Percentiles rank a stretch among this genome's conserved stretches.
phyloP scores from a whole-genome alignment of 35 echinoderm and acorn worm species.

The Heliocidaris erythrogramma region DNA sequence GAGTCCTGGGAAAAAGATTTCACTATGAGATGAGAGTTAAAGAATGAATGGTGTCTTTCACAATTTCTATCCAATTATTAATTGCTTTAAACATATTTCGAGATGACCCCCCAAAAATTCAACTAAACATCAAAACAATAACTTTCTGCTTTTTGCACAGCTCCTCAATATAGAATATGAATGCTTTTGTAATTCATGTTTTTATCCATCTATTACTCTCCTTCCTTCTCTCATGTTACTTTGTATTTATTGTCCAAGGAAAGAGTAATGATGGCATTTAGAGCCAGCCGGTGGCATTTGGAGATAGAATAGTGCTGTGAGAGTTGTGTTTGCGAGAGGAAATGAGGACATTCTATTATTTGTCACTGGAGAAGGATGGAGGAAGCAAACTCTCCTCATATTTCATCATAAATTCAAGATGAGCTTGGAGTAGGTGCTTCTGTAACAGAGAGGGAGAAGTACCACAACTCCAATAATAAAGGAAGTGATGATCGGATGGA shows the following conservation, averaged over 20 bases:
- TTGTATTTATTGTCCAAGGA: not conserved
- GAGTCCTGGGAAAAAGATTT: not conserved
- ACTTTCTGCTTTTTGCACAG: no score
- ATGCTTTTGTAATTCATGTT: not conserved
- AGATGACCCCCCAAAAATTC: no score
- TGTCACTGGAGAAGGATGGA: not conserved
- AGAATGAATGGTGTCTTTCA: not conserved
- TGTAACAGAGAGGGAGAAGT: not conserved
- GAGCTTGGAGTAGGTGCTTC: not conserved
- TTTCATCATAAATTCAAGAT: constrained; percentile 5
- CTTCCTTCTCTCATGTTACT: not conserved
- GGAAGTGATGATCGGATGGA: not conserved
- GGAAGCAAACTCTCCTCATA: not conserved
- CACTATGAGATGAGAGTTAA: not conserved
- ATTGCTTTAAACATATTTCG: no score
- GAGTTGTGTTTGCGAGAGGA: constrained; percentile 1
- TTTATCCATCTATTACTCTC: not conserved
- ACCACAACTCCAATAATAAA: not conserved
- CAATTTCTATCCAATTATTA: not conserved
- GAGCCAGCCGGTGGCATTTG: not conserved
- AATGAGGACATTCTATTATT: not conserved
- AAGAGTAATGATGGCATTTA: not conserved
- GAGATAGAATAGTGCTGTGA: not conserved
- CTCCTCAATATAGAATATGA: not conserved
- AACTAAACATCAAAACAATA: no score